Conservation (phyloP, 2,888 invertebrate genomes). For the Polymixis flavicincta region DNA sequence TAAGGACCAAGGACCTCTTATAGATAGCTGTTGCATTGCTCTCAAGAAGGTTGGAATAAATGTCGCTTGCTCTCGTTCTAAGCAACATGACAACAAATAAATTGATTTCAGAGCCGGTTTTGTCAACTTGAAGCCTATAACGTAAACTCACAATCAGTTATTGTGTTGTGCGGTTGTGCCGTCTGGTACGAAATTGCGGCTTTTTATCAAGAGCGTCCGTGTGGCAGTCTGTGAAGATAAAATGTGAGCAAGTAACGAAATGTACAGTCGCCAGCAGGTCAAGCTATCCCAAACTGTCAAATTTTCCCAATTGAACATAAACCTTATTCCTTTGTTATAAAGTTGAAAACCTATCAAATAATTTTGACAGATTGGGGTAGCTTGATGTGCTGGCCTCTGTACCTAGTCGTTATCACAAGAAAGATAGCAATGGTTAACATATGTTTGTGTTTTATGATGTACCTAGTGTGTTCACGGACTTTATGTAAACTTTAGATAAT, state of each 20-base stretch:
- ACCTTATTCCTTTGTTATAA: no score
- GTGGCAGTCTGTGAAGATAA: slow-evolving; percentile 21
- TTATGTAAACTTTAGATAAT: slow-evolving; percentile 8
- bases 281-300: no score
- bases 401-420: slow-evolving; percentile 23
- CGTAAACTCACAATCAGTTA: slow-evolving; percentile 10
- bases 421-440: slow-evolving; percentile 37
- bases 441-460: slow-evolving; percentile 32
- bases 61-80: background rate
- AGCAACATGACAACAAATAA: slow-evolving; percentile 1
- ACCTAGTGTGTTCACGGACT: slow-evolving; percentile 24
- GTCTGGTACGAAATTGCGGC: slow-evolving; percentile 17
- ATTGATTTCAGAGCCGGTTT: background rate
- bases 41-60: background rate
- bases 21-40: background rate
- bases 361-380: no score
- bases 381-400: no score
- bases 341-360: no score
- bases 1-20: no score
- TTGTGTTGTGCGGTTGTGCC: background rate
- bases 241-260: slow-evolving; percentile 16
- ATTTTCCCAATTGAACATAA: no score
- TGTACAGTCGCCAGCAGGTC: no score
- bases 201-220: slow-evolving; percentile 21
- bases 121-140: background rate